A percentile compares a stretch with the other conserved stretches of the same genome.
Conservation (phyloP, 2,888 invertebrate species). For the Subacronicta megacephala region DNA sequence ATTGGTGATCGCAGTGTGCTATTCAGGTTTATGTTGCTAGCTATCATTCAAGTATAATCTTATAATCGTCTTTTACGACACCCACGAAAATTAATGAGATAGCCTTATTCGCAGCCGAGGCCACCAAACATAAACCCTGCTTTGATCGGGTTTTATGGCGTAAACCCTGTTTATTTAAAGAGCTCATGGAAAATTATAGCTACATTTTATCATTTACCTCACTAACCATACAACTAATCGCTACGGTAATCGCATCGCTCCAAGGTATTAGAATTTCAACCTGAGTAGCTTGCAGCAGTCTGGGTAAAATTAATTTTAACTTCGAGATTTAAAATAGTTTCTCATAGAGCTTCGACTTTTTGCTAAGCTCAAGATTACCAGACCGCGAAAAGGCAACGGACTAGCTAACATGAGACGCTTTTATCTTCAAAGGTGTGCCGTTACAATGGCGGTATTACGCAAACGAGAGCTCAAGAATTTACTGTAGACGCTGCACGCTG, state of each 20-base stretch:
- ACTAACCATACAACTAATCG: slow-evolving; percentile 21
- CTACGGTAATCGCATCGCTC: slow-evolving; percentile 18
- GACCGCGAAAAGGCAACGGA: slow-evolving; percentile 72
- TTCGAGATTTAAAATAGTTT: slow-evolving; percentile 53
- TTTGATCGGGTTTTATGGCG: slow-evolving; percentile 29
- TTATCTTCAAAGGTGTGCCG: slow-evolving; percentile 80
- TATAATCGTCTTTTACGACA: slow-evolving; percentile 37
- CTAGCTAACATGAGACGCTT: slow-evolving; percentile 69
- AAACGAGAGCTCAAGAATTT: slow-evolving; percentile 78
- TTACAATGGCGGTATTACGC: slow-evolving; percentile 77
- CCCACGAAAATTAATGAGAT: slow-evolving; percentile 30
- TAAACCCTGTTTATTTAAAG: slow-evolving; percentile 12
- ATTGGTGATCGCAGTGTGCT: slow-evolving; percentile 7
- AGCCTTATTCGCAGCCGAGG: slow-evolving; percentile 12
- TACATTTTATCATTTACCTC: slow-evolving; percentile 11
- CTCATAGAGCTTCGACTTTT: slow-evolving; percentile 35
- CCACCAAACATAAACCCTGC: slow-evolving; percentile 23
- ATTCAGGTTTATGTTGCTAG: slow-evolving; percentile 11
- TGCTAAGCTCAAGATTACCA: slow-evolving; percentile 60
- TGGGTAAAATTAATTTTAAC: slow-evolving; percentile 46
- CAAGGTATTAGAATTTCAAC: slow-evolving; percentile 31
- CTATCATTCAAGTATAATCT: slow-evolving; percentile 31
- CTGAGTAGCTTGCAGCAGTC: slow-evolving; percentile 23
- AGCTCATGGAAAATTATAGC: slow-evolving; percentile 4
- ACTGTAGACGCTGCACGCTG: slow-evolving; percentile 64